phyloP scores from a whole-genome alignment of 2,113 vertebrate species.

The Grammomys dolichurus region DNA sequence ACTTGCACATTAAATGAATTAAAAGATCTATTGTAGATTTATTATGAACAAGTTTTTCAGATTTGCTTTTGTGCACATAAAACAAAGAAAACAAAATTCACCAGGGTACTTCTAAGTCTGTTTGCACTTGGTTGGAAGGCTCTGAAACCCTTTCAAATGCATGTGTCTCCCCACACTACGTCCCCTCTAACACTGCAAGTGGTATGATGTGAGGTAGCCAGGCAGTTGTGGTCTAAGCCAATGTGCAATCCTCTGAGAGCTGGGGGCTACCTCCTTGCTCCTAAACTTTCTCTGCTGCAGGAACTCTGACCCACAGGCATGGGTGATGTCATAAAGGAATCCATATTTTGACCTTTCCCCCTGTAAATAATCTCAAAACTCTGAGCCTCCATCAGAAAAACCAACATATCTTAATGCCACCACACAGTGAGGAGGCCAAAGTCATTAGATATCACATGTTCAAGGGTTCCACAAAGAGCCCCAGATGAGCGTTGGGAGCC shows the following conservation, averaged over 20 bases:
- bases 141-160: not conserved
- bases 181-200: not conserved
- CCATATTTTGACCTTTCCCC: not conserved
- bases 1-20: not conserved
- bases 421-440: not conserved
- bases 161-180: not conserved
- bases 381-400: not conserved
- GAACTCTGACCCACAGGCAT: not conserved
- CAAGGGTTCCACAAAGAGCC: not conserved
- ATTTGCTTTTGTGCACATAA: not conserved
- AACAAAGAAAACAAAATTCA: not conserved
- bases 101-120: not conserved
- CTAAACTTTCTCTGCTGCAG: not conserved
- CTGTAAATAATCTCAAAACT: not conserved
- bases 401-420: not conserved
- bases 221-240: not conserved
- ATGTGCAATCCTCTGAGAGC: not conserved
- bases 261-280: not conserved
- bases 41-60: not conserved
- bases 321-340: not conserved
- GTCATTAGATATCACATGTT: not conserved
- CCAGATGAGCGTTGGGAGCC: not conserved
- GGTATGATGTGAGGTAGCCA: not conserved
- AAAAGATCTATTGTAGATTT: not conserved
- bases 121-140: not conserved